Conservation (phyloP, 2,888 invertebrate species). For the Adelphocoris suturalis region DNA sequence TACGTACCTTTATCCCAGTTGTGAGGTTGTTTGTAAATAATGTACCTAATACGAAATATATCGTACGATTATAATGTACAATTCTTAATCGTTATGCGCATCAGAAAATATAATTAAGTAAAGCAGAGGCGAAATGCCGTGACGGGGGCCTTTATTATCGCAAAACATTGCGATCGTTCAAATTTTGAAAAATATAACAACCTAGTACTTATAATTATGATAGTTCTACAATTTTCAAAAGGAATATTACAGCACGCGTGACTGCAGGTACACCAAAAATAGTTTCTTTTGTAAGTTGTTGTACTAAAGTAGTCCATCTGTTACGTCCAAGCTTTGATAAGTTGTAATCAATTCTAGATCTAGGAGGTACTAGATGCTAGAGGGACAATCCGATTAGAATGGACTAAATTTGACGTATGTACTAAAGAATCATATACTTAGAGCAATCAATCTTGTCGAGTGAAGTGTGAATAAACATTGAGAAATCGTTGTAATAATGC, state of each 20-base stretch:
- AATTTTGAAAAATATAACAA: background rate
- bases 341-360: background rate
- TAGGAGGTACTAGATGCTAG: background rate
- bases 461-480: no score
- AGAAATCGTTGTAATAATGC: no score
- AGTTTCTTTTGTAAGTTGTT: background rate
- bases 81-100: background rate
- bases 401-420: background rate
- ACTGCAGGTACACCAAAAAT: background rate
- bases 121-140: background rate
- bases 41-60: background rate
- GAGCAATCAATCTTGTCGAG: no score
- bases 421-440: no score
- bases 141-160: background rate
- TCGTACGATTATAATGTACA: background rate
- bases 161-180: background rate
- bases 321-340: background rate
- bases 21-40: conserved; percentile 15
- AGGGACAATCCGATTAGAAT: background rate
- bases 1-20: background rate
- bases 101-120: background rate
- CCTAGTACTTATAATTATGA: no score
- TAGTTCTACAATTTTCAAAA: no score
- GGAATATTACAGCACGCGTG: no score
- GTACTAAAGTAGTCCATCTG: background rate